A percentile compares a stretch with the other conserved stretches of the same genome.
Evolutionary conservation across 92 coral and sea anemone genomes (phyloP).

Genomic region (Parazoanthus swiftii): DNA sequence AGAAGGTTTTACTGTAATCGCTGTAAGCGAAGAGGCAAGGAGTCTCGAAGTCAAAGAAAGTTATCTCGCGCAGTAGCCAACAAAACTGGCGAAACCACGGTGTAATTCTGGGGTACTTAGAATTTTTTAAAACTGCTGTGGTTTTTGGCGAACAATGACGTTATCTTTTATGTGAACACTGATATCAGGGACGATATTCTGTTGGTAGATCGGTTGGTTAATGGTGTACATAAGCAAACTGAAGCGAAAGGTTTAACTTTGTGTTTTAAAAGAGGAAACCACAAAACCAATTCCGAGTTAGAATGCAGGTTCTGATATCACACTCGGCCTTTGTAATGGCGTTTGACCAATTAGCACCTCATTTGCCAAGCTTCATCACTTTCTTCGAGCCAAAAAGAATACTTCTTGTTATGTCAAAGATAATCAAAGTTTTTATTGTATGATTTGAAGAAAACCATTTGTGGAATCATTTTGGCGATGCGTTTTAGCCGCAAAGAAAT

Average conservation of each 20-base stretch:
- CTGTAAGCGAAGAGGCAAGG: conserved; percentile 55
- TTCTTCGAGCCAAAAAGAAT: conserved; percentile 1
- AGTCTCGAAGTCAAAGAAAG: conserved; percentile 40
- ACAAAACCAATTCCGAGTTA: conserved; percentile 12
- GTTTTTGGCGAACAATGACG: neutral
- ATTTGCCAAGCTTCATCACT: conserved; percentile 43
- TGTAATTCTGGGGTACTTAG: conserved; percentile 25
- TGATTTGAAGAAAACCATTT: neutral
- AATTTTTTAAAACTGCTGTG: neutral
- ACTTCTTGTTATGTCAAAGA: neutral
- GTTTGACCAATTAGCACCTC: conserved; percentile 56
- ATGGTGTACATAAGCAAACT: neutral
- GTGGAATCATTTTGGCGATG: conserved; percentile 10
- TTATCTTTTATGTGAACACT: neutral
- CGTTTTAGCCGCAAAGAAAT: conserved; percentile 15
- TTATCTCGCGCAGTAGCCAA: neutral
- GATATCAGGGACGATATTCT: neutral
- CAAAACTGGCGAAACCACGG: conserved; percentile 68
- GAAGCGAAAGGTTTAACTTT: neutral
- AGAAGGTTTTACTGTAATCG: conserved; percentile 65
- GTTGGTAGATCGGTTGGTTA: neutral
- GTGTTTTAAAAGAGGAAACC: neutral
- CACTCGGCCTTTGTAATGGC: conserved; percentile 14
- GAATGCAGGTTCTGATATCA: neutral
- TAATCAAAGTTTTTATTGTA: conserved; percentile 8